Percentiles rank a stretch among this genome's conserved stretches.
phyloP scores from a whole-genome alignment of 2,888 invertebrate genomes.

The Notodonta dromedarius region DNA sequence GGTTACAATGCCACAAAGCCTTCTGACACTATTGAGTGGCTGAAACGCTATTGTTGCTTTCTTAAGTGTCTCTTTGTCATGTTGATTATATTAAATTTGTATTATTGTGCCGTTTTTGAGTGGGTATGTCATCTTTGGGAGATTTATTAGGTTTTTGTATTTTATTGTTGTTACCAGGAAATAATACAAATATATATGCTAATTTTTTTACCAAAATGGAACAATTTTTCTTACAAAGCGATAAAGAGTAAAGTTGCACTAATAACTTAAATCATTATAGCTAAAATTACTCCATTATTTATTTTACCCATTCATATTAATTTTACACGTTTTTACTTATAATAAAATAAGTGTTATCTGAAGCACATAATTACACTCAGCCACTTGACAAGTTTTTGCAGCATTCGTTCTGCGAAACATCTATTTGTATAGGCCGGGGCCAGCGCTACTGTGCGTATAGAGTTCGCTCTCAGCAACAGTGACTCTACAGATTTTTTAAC shows the following conservation, averaged over 20 bases:
- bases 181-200: no score
- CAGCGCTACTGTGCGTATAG: conserved; percentile 18
- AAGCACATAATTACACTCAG: conserved; percentile 34
- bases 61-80: conserved; percentile 35
- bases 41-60: conserved; percentile 24
- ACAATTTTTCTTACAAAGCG: no score
- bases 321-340: background rate
- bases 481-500: conserved; percentile 8
- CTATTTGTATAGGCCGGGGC: conserved; percentile 31
- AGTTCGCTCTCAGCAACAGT: conserved; percentile 10
- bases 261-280: no score
- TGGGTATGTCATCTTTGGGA: background rate
- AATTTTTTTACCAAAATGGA: no score
- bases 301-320: background rate
- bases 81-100: conserved; percentile 31
- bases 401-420: conserved; percentile 23
- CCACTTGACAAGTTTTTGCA: conserved; percentile 28
- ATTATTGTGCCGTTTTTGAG: conserved; percentile 10
- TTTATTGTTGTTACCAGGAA: background rate
- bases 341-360: conserved; percentile 8
- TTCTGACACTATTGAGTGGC: conserved; percentile 26
- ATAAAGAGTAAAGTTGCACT: no score
- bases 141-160: background rate
- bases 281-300: background rate
- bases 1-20: conserved; percentile 20